Base-by-base conservation (phyloP, 2,113 vertebrate species). In the Alexandromys fortis region DNA sequence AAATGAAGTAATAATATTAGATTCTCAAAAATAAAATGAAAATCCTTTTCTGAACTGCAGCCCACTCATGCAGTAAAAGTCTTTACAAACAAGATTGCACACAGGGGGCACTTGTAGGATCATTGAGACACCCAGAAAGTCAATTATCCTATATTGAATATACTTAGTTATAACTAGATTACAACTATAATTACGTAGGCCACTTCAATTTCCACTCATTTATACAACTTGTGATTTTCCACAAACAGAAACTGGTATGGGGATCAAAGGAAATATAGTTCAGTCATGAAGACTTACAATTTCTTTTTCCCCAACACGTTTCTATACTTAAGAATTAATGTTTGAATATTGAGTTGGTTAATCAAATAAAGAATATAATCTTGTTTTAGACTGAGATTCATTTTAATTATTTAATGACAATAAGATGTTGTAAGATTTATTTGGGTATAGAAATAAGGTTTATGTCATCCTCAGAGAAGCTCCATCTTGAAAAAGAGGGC, bases 331-430 rank as follows among this genome's bases (percentile, higher is more conserved):
- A 86, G 21, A 81, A 2, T 52, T 30, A 11, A 7, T 65, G 10
- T 35, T 19, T 70, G 8, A 26, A 4, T n/a, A 4, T 1, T 7
- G 17, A 17, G 2, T 73, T 22, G n/a, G 0, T 22, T 9, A 22
- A 21, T 67, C 33, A 33, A 58, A 16, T 17, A 68, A 22, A 76
- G 1, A 78, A 33, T 79, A 4, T 47, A 61, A 52, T 58, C 79
- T 85, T 35, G 79, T 33, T 79, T 85, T 85, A 49, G 0, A 5
- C 1, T n/a, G 21, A 7, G 22, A 38, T 21, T 22, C 8, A 92
- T 91, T 89, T n/a, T 55, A 91, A 91, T 94, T 82, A 70, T 11
- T 33, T 1, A 35, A n/a, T 70, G 68, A 35, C 14, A 70, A 35
- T 70, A 70, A 70, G 14, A 35, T 70, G 16, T 70, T 16, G 16